These are phyloP conservation scores for Styela plicata DNA, from an alignment of 23 tunicate genomes.

Conservation along the genomic window DNA sequence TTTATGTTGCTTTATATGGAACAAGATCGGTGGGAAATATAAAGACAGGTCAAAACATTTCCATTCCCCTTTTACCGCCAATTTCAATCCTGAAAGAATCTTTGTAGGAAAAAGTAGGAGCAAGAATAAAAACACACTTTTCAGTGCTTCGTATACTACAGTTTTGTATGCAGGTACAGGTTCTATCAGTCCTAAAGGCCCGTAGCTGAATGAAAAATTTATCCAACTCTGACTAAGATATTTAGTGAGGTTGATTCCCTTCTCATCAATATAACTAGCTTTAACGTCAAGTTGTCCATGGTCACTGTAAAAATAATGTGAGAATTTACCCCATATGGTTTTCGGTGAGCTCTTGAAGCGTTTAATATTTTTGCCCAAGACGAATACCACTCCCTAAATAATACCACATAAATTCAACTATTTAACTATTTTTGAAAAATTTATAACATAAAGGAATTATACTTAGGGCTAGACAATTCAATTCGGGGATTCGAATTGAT, in stretches of 20 bases:
- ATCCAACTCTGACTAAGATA: conserved; percentile 41
- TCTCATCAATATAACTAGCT: conserved; percentile 14
- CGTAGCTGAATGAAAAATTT: conserved; percentile 61
- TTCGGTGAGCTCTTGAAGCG: background rate
- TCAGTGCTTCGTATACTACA: conserved; percentile 40
- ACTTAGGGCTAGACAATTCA: too few species aligned
- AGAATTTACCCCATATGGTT: background rate
- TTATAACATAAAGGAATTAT: too few species aligned
- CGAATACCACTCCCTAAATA: too few species aligned
- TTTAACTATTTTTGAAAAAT: too few species aligned
- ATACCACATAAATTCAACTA: too few species aligned
- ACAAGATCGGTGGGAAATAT: too few species aligned
- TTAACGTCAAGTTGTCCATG: conserved; percentile 62
- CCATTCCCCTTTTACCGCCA: too few species aligned
- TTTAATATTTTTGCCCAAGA: background rate
- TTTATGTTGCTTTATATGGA: too few species aligned
- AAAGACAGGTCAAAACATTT: too few species aligned
- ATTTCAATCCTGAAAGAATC: too few species aligned
- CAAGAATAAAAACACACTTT: conserved; percentile 18
- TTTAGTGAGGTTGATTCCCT: conserved; percentile 38
- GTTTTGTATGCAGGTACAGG: conserved; percentile 44
- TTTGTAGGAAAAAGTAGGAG: too few species aligned
- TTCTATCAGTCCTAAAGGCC: conserved; percentile 69
- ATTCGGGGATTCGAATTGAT: too few species aligned
- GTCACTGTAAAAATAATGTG: conserved; percentile 44